These are phyloP conservation scores for Tenthredo amoena DNA, from an alignment of 2,888 invertebrate genomes.

Conservation along the genomic window DNA sequence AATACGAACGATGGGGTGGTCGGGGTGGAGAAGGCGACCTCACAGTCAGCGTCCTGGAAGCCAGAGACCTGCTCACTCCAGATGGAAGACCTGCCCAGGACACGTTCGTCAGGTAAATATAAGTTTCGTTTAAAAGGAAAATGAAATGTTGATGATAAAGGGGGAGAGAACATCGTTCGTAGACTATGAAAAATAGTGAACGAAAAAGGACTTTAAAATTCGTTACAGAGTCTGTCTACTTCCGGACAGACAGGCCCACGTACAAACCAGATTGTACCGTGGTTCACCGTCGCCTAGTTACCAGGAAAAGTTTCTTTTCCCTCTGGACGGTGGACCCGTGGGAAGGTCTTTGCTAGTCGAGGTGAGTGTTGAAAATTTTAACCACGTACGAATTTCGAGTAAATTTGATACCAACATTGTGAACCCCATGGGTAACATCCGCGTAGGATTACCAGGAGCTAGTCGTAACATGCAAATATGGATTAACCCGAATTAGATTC, in stretches of 20 bases:
- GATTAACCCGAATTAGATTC: conserved; percentile 23
- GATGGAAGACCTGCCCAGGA: conserved; percentile 83
- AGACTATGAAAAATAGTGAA: not conserved
- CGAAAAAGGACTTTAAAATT: not conserved
- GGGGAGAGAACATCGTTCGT: not conserved
- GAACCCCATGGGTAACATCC: conserved; percentile 81
- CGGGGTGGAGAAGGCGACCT: conserved; percentile 80
- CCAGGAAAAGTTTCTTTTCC: conserved; percentile 87
- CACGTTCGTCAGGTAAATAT: conserved; percentile 82
- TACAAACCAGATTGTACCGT: conserved; percentile 86
- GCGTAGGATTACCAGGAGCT: conserved; percentile 62
- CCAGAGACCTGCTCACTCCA: conserved; percentile 85
- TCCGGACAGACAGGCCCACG: conserved; percentile 85
- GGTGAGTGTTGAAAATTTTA: conserved; percentile 60
- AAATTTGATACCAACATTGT: conserved; percentile 68
- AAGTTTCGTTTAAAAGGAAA: not conserved
- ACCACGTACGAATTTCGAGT: conserved; percentile 7
- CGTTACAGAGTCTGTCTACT: conserved; percentile 83
- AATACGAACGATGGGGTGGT: conserved; percentile 87
- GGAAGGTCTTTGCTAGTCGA: conserved; percentile 72
- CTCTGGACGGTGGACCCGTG: conserved; percentile 73
- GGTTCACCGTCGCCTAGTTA: conserved; percentile 86
- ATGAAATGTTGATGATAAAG: not conserved
- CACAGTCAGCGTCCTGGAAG: conserved; percentile 87
- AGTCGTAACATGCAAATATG: conserved; percentile 4